Evolutionary conservation across 2,113 vertebrate genomes (phyloP).

Genomic region (Paramisgurnus dabryanus): DNA sequence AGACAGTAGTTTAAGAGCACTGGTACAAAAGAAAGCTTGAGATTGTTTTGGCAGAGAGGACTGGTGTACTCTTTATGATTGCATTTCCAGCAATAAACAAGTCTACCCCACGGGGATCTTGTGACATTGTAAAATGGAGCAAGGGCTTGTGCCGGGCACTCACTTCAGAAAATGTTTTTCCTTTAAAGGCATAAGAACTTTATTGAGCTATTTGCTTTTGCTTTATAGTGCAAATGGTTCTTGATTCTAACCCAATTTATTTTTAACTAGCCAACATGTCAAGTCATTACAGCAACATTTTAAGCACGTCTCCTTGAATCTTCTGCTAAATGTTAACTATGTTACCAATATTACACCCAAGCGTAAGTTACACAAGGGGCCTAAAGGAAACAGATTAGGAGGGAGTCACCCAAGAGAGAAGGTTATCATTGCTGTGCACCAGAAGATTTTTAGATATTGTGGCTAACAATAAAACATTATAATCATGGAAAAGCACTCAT

Average conservation of each 20-base stretch:
- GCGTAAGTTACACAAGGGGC: constrained; percentile 39
- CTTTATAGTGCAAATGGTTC: constrained; percentile 45
- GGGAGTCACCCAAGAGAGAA: constrained; percentile 53
- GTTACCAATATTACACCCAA: constrained; percentile 20
- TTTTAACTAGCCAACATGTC: constrained; percentile 37
- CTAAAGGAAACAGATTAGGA: constrained; percentile 53
- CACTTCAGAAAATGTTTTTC: constrained; percentile 38
- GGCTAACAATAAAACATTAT: constrained; percentile 57
- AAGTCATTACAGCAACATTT: constrained; percentile 51
- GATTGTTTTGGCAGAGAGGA: constrained; percentile 36
- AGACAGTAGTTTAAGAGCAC: constrained; percentile 10
- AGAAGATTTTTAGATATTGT: constrained; percentile 54
- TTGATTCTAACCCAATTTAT: constrained; percentile 6
- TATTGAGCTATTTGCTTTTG: constrained; percentile 50
- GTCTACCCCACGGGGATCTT: constrained; percentile 41
- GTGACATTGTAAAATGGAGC: constrained; percentile 62
- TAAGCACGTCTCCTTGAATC: constrained; percentile 50
- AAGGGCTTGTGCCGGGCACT: constrained; percentile 45
- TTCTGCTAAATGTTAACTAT: constrained; percentile 31
- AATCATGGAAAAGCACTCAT: constrained; percentile 56
- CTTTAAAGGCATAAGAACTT: constrained; percentile 41
- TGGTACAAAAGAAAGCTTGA: constrained; percentile 2
- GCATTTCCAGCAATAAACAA: constrained; percentile 62
- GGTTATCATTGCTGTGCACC: constrained; percentile 56
- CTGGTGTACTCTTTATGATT: constrained; percentile 49